These are phyloP conservation scores for Tetranychus piercei DNA, from an alignment of 2,888 invertebrate species.

Conservation along the genomic window DNA sequence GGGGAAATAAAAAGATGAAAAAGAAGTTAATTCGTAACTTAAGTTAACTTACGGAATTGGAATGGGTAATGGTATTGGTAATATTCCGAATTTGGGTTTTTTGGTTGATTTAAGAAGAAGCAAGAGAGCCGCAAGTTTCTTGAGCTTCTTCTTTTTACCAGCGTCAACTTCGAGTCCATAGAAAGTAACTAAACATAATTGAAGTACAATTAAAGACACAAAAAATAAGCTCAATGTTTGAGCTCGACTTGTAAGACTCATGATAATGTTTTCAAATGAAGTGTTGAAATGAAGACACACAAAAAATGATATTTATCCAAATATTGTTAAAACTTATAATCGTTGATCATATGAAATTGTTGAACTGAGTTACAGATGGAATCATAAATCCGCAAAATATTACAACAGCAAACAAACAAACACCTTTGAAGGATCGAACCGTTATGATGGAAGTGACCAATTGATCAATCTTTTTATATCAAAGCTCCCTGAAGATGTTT, in stretches of 20 bases:
- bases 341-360: too few species aligned
- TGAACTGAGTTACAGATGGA: too few species aligned
- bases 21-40: background rate
- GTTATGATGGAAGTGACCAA: background rate
- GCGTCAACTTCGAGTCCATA: constrained; percentile 4
- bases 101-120: background rate
- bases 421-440: background rate
- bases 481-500: background rate
- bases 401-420: too few species aligned
- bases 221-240: constrained; percentile 2
- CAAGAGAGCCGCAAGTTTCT: background rate
- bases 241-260: background rate
- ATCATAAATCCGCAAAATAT: too few species aligned
- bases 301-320: background rate
- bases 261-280: background rate
- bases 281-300: background rate
- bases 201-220: background rate
- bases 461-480: background rate
- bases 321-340: too few species aligned
- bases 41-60: background rate
- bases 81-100: constrained; percentile 8
- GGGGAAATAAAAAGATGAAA: background rate
- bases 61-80: constrained; percentile 10
- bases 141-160: constrained; percentile 1
- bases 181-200: background rate